These are phyloP conservation scores for Callospermophilus lateralis DNA, from an alignment of 2,113 vertebrate genomes.

Conservation along the genomic window DNA sequence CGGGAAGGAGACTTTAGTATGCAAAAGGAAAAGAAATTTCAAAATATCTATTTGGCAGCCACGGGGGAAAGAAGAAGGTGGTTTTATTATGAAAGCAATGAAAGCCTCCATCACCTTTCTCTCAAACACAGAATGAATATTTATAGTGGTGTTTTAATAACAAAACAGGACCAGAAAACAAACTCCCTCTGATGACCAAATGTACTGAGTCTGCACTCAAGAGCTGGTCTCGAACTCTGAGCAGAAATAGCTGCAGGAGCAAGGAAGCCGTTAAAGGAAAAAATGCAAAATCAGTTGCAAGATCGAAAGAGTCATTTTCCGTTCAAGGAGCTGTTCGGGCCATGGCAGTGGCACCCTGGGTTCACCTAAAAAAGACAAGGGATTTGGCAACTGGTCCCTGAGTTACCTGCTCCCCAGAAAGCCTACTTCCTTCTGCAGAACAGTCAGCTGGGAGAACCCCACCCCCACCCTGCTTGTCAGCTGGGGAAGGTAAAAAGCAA, in stretches of 20 bases:
- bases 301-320: constrained; percentile 52
- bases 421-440: background rate
- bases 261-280: background rate
- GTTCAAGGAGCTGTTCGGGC: constrained; percentile 38
- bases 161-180: constrained; percentile 49
- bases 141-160: constrained; percentile 50
- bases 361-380: constrained; percentile 47
- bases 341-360: background rate
- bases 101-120: constrained; percentile 13
- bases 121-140: constrained; percentile 21
- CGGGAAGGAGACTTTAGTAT: constrained; percentile 40
- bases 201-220: background rate
- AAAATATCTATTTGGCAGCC: constrained; percentile 63
- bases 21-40: constrained; percentile 62
- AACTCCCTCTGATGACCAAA: constrained; percentile 9
- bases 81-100: constrained; percentile 58
- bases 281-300: background rate
- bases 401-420: constrained; percentile 59
- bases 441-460: background rate
- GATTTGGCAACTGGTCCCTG: constrained; percentile 51
- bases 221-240: background rate
- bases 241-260: constrained; percentile 31
- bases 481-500: constrained; percentile 16
- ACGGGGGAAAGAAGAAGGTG: background rate
- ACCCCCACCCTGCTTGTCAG: background rate